phyloP scores from a whole-genome alignment of 2,113 vertebrate species.

The Excalfactoria chinensis region DNA sequence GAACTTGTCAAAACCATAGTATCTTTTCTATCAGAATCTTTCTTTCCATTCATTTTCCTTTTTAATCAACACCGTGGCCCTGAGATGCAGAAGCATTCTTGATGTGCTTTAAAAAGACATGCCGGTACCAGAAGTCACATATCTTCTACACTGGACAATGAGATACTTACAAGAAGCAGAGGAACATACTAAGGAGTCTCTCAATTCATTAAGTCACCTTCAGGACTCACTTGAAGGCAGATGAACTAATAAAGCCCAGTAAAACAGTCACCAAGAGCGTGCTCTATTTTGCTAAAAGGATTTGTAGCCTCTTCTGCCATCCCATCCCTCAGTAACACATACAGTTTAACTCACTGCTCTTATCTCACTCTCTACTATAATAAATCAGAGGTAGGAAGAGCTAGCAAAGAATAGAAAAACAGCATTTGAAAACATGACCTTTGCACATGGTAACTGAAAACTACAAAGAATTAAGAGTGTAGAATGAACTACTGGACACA shows the following conservation, averaged over 20 bases:
- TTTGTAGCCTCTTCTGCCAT: constrained; percentile 29
- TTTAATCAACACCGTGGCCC: neutral
- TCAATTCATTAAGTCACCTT: constrained; percentile 66
- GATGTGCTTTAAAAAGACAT: constrained; percentile 4
- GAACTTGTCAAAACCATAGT: neutral
- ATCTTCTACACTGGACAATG: neutral
- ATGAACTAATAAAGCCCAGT: constrained; percentile 54
- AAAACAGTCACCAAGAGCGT: constrained; percentile 44
- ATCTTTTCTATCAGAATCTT: neutral
- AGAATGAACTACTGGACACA: constrained; percentile 43
- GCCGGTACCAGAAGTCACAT: constrained; percentile 2
- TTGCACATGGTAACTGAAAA: constrained; percentile 45
- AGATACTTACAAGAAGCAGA: neutral
- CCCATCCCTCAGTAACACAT: neutral
- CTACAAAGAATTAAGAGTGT: neutral
- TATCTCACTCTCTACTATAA: constrained; percentile 12
- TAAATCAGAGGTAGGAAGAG: constrained; percentile 43
- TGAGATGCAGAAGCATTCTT: neutral
- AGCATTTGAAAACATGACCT: constrained; percentile 9
- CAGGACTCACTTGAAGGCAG: constrained; percentile 41
- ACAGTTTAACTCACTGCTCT: constrained; percentile 13
- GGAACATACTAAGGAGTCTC: constrained; percentile 29
- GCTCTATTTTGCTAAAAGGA: constrained; percentile 50
- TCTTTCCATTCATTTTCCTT: neutral
- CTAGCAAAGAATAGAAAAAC: constrained; percentile 5